Percentiles rank a stretch among this genome's conserved stretches.
Conservation (phyloP, 2,797 vertebrate species). For the Pogoniulus pusillus region DNA sequence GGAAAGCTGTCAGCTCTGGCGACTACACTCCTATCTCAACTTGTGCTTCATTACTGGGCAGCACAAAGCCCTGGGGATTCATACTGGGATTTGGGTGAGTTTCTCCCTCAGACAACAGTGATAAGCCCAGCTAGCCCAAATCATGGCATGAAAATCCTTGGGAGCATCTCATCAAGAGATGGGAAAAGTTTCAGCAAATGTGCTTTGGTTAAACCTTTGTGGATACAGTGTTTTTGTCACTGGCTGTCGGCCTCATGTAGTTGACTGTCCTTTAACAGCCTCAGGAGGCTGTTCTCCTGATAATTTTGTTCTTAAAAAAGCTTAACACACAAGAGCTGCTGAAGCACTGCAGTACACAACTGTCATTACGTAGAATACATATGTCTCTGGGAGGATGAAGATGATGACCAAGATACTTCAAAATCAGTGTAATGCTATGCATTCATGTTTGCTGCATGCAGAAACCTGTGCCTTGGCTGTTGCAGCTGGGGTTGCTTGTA, state of each 20-base stretch:
- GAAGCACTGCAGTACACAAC: neutral
- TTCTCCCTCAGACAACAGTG: rapidly evolving
- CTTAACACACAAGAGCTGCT: neutral
- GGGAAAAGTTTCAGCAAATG: neutral
- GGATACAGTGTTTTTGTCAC: neutral
- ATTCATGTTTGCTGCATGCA: neutral
- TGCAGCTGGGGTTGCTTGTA: neutral
- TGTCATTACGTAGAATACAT: neutral
- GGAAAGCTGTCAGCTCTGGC: too few relatives aligned
- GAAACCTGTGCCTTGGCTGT: neutral
- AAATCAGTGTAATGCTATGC: neutral
- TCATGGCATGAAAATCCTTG: neutral
- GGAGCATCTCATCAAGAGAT: neutral
- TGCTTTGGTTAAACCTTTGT: neutral
- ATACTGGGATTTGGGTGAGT: rapidly evolving
- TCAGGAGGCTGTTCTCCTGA: neutral
- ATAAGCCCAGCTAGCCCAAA: neutral
- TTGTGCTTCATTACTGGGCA: neutral
- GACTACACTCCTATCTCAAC: rapidly evolving
- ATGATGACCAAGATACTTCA: neutral
- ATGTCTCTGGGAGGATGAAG: neutral
- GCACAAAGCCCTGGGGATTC: neutral
- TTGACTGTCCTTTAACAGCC: neutral
- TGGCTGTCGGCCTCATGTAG: neutral
- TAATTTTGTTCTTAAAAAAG: neutral